Percentiles rank a stretch among this genome's conserved stretches.
These are phyloP conservation scores for Drosophila suzukii DNA, from an alignment of 1,140 invertebrate genomes.

Conservation along the genomic window DNA sequence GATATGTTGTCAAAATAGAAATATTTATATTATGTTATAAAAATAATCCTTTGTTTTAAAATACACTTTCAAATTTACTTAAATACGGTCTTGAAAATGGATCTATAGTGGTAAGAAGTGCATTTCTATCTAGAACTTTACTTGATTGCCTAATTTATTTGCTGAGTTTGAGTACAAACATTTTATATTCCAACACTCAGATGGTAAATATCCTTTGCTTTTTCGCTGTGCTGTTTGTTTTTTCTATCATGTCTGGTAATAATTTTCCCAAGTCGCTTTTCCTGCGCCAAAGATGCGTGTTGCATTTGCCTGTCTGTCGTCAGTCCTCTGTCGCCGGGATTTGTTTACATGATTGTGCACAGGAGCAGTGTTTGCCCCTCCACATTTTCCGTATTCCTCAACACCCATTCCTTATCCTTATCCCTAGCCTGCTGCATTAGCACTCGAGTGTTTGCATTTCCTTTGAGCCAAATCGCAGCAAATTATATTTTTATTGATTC, in stretches of 20 bases:
- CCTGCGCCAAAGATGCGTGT: constrained; percentile 51
- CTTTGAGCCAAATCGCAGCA: constrained; percentile 78
- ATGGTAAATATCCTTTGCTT: background rate
- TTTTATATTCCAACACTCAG: no score
- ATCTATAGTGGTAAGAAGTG: no score
- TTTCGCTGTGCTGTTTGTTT: constrained; percentile 11
- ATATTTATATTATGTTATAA: no score
- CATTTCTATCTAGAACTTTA: background rate
- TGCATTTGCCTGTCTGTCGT: constrained; percentile 53
- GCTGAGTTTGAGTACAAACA: background rate
- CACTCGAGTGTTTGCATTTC: constrained; percentile 53
- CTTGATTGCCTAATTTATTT: background rate
- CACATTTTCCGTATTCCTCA: constrained; percentile 8
- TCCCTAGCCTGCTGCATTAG: constrained; percentile 47
- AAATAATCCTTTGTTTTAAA: no score
- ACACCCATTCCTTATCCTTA: background rate
- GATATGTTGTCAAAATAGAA: background rate
- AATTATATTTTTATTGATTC: constrained; percentile 81
- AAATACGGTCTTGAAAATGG: no score
- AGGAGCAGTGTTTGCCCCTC: constrained; percentile 2
- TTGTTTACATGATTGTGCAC: constrained; percentile 79
- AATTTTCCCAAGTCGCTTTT: constrained; percentile 43
- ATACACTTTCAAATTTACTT: no score
- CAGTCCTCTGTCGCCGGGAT: constrained; percentile 37
- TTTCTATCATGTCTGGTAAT: constrained; percentile 44